These are phyloP conservation scores for Xestia xanthographa DNA, from an alignment of 2,888 invertebrate genomes.

Conservation along the genomic window DNA sequence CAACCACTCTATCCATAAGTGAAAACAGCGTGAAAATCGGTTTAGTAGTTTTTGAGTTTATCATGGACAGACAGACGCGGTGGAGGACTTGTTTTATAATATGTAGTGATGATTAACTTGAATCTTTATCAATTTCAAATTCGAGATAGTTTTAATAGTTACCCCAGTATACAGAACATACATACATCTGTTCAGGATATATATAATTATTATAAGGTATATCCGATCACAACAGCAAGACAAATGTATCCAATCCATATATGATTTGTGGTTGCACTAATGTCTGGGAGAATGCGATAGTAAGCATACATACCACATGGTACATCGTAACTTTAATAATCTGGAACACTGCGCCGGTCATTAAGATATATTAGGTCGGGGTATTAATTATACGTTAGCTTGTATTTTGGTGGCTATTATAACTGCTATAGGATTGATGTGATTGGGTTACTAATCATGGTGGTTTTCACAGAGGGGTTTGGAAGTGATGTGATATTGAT, in stretches of 20 bases:
- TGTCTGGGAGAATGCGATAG: conserved; percentile 72
- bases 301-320: conserved; percentile 61
- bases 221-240: conserved; percentile 75
- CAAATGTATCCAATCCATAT: conserved; percentile 77
- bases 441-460: neutral
- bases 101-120: too few species aligned
- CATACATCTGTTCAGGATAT: conserved; percentile 8
- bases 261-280: conserved; percentile 80
- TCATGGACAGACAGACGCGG: too few species aligned
- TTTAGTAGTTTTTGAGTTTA: too few species aligned
- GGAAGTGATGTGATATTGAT: neutral
- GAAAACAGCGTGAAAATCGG: too few species aligned
- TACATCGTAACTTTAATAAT: conserved; percentile 67
- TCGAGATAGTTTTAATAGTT: neutral
- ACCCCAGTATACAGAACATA: neutral
- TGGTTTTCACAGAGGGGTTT: neutral
- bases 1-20: too few species aligned
- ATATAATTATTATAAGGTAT: conserved; percentile 48
- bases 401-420: conserved; percentile 34
- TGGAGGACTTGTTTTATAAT: too few species aligned
- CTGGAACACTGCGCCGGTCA: conserved; percentile 49
- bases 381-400: conserved; percentile 43
- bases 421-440: neutral
- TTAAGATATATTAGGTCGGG: conserved; percentile 55
- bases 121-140: neutral